Base-by-base conservation (phyloP, 2,113 vertebrate genomes). In the Poecilia latipinna region DNA sequence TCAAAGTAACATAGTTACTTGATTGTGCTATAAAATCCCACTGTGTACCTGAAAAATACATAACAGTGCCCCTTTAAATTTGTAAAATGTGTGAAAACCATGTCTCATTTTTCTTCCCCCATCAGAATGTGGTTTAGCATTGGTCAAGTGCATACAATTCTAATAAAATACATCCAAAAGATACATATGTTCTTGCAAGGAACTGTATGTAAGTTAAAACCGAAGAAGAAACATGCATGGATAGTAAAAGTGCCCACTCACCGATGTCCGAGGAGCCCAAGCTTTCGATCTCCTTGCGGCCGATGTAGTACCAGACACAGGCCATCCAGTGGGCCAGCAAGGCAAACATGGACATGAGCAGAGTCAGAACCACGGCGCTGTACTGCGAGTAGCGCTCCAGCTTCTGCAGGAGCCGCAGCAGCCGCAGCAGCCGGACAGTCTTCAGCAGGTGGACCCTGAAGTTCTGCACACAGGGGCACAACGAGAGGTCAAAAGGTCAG, bases 291-390 rank as follows among this genome's bases (percentile, higher is more conserved):
- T 96, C 95, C 11, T 77, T 86, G 75, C 86, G 94, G 0, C 95
- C 95, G 8, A 96, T 95, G 84, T 95, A 92, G 92, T 94, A 96
- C 95, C 95, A 96, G 68, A 96, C 93, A 37, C 95, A 96, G 60
- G 94, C 95, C 95, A 95, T 96, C 95, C 95, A 96, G 85, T 96
- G 95, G 22, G 95, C 95, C 70, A 96, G 93, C 87, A 96, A 86
- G 33, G 90, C 95, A 44, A 96, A 96, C 94, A 95, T 96, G 78
- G 94, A 95, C 95, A 96, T 96, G 44, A 96, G 95, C 82, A 96
- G 91, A 0, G 95, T 96, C 33, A 96, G 93, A 26, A 96, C 95
- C 83, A 96, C 95, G 0, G 95, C 94, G 44, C 95, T 96, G 92
- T 96, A 96, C 85, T 96, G 95, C 0, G 95, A 96, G 86, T 96